Conservation (phyloP, 2,888 invertebrate genomes). For the Neocrepidodera transversa region DNA sequence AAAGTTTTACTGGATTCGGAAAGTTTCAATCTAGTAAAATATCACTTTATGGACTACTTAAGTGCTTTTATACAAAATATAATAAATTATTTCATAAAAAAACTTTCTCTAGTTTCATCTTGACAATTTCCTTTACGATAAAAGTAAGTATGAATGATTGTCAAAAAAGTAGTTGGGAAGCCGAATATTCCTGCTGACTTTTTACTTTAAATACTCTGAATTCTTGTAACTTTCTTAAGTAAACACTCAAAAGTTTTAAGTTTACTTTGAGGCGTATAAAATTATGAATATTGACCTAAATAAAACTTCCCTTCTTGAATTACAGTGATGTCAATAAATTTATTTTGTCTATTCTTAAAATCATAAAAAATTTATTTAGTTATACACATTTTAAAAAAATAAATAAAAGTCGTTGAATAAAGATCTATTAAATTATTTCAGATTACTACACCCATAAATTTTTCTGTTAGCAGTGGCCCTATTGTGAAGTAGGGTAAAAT, state of each 20-base stretch:
- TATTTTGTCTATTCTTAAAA: too few species aligned
- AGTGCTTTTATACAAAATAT: too few species aligned
- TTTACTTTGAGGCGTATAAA: not conserved
- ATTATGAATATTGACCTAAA: not conserved
- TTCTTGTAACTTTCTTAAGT: not conserved
- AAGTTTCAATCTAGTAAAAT: too few species aligned
- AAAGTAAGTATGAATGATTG: not conserved
- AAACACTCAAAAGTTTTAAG: not conserved
- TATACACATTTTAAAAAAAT: too few species aligned
- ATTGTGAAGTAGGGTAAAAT: slow-evolving; percentile 4
- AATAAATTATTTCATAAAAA: too few species aligned
- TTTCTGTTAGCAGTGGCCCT: slow-evolving; percentile 1
- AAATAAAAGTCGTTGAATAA: not conserved
- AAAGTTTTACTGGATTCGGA: too few species aligned
- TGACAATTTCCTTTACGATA: not conserved
- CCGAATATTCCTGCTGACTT: not conserved
- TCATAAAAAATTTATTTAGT: too few species aligned
- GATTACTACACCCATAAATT: not conserved
- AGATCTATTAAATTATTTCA: not conserved
- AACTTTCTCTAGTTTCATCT: not conserved
- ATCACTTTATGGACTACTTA: too few species aligned
- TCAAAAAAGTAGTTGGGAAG: not conserved
- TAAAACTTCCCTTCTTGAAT: not conserved
- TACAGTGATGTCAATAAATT: too few species aligned
- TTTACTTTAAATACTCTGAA: not conserved